Percentiles rank a stretch among this genome's conserved stretches.
Evolutionary conservation across 2,797 vertebrate species (phyloP).

Genomic region (Microtus californicus): DNA sequence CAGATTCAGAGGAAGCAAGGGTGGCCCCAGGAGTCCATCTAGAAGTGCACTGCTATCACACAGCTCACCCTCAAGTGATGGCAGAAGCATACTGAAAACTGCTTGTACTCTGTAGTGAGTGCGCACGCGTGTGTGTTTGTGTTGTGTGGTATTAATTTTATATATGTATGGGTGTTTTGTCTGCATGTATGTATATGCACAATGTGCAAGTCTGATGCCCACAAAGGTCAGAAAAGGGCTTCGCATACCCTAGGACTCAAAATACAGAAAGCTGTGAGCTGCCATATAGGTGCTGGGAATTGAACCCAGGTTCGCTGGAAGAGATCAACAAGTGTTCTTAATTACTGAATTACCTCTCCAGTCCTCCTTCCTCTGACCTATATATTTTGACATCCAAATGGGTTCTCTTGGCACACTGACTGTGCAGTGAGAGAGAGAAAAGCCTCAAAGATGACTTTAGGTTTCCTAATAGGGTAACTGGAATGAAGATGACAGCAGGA

Average conservation of each 20-base stretch:
- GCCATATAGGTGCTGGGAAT: not conserved
- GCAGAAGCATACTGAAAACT: not conserved
- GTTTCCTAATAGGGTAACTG: not conserved
- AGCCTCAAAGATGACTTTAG: not conserved
- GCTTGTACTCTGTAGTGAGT: not conserved
- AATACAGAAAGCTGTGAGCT: not conserved
- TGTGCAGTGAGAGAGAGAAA: not conserved
- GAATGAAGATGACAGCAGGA: not conserved
- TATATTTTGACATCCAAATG: not conserved
- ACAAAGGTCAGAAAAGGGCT: not conserved
- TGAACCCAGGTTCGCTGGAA: not conserved
- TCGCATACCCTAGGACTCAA: not conserved
- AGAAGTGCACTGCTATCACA: not conserved
- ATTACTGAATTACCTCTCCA: not conserved
- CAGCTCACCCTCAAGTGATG: not conserved
- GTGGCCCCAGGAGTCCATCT: not conserved
- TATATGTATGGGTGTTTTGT: no score
- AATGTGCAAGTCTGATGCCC: not conserved
- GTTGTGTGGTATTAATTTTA: not conserved
- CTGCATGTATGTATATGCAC: not conserved
- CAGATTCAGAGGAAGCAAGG: not conserved
- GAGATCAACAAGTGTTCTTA: not conserved
- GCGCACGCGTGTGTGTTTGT: not conserved
- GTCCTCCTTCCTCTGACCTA: not conserved
- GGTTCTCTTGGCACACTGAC: not conserved